Evolutionary conservation across 2,797 vertebrate genomes (phyloP).

Genomic region (Toxotes lorentzi): DNA sequence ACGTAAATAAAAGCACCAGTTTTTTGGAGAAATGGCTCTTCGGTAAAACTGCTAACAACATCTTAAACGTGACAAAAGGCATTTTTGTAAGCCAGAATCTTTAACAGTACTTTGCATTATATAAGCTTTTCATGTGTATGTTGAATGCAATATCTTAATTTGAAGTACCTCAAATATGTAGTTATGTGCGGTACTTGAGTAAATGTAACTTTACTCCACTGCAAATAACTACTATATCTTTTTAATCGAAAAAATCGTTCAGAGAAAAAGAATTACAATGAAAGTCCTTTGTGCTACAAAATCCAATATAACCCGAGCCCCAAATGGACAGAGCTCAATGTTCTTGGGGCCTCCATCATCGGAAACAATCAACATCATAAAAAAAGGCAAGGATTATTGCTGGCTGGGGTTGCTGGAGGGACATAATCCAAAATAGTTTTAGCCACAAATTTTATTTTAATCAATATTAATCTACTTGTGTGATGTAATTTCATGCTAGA

Average conservation of each 20-base stretch:
- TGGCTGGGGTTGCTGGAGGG: slow-evolving; percentile 19
- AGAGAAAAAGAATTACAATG: slow-evolving; percentile 10
- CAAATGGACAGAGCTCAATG: slow-evolving; percentile 28
- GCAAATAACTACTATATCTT: neutral
- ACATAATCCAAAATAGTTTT: slow-evolving; percentile 54
- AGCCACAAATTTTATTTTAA: slow-evolving; percentile 53
- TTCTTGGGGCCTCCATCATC: slow-evolving; percentile 27
- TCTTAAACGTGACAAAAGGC: too few relatives aligned
- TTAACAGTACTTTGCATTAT: neutral
- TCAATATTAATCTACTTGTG: slow-evolving; percentile 68
- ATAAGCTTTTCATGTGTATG: neutral
- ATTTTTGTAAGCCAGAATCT: neutral
- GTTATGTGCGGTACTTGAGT: neutral
- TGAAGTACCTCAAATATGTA: neutral
- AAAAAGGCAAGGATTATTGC: slow-evolving; percentile 39
- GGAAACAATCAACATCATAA: slow-evolving; percentile 45
- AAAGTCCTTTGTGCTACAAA: slow-evolving; percentile 28
- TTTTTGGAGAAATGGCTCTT: neutral
- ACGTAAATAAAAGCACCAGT: neutral
- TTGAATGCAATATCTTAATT: neutral
- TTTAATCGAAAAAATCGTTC: slow-evolving; percentile 22
- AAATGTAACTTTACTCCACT: neutral
- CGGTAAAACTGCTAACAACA: neutral
- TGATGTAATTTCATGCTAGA: slow-evolving; percentile 72
- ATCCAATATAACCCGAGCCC: slow-evolving; percentile 14